Evolutionary conservation across 2,113 vertebrate genomes (phyloP).

Genomic region (Oriolus oriolus): DNA sequence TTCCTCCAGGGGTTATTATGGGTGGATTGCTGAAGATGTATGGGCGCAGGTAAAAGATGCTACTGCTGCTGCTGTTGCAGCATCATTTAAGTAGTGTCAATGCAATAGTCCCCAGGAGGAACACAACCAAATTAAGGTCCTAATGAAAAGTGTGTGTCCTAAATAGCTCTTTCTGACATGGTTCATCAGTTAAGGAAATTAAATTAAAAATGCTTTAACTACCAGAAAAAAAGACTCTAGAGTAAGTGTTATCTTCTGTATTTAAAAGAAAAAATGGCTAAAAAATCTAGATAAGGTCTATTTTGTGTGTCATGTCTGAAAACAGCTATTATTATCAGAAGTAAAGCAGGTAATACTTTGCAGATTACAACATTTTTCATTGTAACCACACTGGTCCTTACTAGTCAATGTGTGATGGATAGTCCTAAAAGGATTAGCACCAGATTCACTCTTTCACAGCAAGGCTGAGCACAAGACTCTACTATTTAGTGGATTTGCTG

Average conservation of each 20-base stretch:
- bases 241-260: background rate
- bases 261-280: background rate
- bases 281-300: background rate
- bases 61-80: background rate
- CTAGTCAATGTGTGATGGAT: background rate
- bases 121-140: background rate
- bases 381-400: background rate
- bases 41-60: background rate
- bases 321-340: background rate
- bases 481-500: constrained; percentile 5
- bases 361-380: background rate
- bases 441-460: background rate
- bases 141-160: background rate
- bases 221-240: background rate
- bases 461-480: background rate
- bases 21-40: accelerated
- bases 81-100: background rate
- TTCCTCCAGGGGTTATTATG: background rate
- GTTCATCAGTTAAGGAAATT: background rate
- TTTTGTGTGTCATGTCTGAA: background rate
- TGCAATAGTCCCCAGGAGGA: background rate
- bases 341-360: background rate
- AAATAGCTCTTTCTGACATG: background rate
- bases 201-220: background rate
- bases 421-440: background rate